phyloP scores from a whole-genome alignment of 2,888 invertebrate species.

The Macrosoma leucophasiata region DNA sequence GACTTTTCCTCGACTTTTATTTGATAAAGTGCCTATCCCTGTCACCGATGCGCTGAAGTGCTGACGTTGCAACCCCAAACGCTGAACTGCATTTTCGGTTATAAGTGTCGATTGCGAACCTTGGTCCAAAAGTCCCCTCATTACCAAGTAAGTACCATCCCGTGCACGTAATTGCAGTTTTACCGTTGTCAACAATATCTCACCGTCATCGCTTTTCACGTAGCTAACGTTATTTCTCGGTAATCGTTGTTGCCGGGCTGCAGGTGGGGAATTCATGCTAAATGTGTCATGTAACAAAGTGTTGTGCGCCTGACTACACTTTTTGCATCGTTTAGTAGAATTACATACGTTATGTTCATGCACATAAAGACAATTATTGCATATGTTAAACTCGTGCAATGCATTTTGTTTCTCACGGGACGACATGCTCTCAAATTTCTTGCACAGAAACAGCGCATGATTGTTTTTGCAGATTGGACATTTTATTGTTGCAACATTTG shows the following conservation, averaged over 20 bases:
- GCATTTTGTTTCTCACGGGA: constrained; percentile 8
- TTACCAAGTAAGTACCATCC: constrained; percentile 6
- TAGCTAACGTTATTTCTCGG: constrained; percentile 5
- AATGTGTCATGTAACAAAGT: constrained; percentile 12
- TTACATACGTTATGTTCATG: constrained; percentile 10
- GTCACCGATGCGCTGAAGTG: no score
- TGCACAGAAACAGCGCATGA: constrained; percentile 14
- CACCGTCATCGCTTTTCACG: constrained; percentile 8
- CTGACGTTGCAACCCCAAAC: no score
- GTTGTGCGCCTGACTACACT: constrained; percentile 11
- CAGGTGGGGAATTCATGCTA: not conserved
- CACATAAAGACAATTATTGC: constrained; percentile 13
- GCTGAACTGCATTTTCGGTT: no score
- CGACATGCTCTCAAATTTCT: constrained; percentile 10
- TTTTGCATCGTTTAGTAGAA: constrained; percentile 12
- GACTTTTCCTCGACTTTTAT: no score
- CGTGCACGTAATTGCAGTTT: constrained; percentile 6
- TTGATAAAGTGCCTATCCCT: no score
- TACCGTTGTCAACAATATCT: constrained; percentile 10
- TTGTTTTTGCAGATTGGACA: constrained; percentile 14
- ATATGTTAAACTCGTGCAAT: constrained; percentile 12
- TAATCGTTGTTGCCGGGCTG: not conserved
- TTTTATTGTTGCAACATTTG: no score
- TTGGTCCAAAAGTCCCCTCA: no score
- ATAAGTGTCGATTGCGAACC: no score